phyloP scores from a whole-genome alignment of 2,888 invertebrate species.

The Holacanthella duospinosa region DNA sequence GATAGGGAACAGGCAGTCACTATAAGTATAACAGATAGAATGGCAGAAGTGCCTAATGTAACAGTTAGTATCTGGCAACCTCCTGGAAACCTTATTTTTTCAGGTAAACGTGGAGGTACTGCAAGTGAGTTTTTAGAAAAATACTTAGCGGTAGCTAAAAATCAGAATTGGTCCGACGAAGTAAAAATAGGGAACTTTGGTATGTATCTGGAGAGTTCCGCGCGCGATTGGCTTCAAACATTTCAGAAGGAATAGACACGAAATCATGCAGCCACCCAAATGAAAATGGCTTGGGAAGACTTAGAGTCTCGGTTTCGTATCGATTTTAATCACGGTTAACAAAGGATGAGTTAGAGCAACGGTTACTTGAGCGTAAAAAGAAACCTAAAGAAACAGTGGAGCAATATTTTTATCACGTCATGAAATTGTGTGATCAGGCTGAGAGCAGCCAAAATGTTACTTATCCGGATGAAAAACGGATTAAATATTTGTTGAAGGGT shows the following conservation, averaged over 20 bases:
- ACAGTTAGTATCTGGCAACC: not conserved
- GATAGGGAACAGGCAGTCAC: no score
- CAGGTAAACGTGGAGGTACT: not conserved
- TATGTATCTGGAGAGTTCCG: not conserved
- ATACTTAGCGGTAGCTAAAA: conserved; percentile 1
- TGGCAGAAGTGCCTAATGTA: no score
- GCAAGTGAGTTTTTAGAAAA: conserved; percentile 1
- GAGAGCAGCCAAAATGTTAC: not conserved
- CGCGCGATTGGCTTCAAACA: not conserved
- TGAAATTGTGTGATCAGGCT: not conserved
- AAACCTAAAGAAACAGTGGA: not conserved
- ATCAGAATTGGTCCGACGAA: conserved; percentile 6
- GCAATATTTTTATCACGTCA: conserved; percentile 1
- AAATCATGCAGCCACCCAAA: not conserved
- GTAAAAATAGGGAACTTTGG: conserved; percentile 2
- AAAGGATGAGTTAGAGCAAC: not conserved
- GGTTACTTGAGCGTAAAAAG: not conserved
- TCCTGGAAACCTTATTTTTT: not conserved
- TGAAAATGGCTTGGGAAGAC: not conserved
- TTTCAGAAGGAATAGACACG: not conserved
- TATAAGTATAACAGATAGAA: no score
- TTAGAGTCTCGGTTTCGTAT: not conserved
- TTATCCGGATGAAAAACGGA: not conserved
- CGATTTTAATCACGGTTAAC: not conserved
- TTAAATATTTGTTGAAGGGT: not conserved